Evolutionary conservation across 2,113 vertebrate genomes (phyloP).

Genomic region (Cygnus buccinator): DNA sequence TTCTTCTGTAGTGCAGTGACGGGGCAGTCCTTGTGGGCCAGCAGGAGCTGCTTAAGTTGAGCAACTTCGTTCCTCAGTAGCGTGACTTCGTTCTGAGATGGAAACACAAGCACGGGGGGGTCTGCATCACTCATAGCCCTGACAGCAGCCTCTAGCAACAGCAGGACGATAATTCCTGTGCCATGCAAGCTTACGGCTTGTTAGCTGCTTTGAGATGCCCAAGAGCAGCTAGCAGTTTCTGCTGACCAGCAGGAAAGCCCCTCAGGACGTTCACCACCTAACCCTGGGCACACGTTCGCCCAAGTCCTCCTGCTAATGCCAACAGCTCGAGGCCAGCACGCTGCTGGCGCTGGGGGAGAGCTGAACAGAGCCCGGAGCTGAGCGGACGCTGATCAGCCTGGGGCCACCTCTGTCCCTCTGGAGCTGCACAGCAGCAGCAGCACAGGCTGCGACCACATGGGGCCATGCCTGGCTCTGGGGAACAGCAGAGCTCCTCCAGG

Average conservation of each 20-base stretch:
- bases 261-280: neutral
- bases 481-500: neutral
- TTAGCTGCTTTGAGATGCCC: neutral
- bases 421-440: neutral
- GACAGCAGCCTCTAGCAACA: neutral
- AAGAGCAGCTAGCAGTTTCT: accelerated
- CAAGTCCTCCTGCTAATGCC: neutral
- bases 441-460: neutral
- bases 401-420: neutral
- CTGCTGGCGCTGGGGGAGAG: neutral
- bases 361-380: neutral
- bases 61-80: constrained; percentile 95
- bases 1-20: constrained; percentile 97
- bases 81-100: constrained; percentile 87
- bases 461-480: neutral
- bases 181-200: accelerated
- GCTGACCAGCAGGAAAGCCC: neutral
- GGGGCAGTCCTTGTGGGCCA: constrained; percentile 98
- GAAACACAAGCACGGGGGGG: neutral
- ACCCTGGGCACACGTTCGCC: neutral
- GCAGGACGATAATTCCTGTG: accelerated
- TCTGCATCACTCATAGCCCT: neutral
- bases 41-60: constrained; percentile 95
- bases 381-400: too few relatives aligned
- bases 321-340: neutral